Evolutionary conservation across 2,113 vertebrate genomes (phyloP).

Genomic region (Monopterus albus): DNA sequence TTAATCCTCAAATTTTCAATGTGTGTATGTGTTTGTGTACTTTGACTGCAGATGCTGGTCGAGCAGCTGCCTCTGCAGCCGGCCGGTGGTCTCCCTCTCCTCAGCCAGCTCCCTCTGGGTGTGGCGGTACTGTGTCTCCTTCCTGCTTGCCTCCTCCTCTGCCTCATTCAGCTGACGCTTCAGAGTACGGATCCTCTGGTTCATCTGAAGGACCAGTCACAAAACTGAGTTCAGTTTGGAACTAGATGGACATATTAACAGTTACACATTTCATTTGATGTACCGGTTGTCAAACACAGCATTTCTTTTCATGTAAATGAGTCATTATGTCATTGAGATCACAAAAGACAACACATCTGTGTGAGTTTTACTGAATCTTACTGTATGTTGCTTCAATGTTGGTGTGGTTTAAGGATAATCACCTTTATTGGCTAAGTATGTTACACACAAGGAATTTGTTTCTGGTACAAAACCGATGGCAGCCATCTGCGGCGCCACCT

Average conservation of each 20-base stretch:
- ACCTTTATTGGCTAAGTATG: too few species aligned
- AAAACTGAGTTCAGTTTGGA: not conserved
- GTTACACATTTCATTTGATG: not conserved
- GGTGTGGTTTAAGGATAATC: too few species aligned
- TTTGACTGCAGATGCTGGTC: constrained; percentile 79
- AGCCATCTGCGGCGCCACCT: too few species aligned
- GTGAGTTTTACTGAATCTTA: too few species aligned
- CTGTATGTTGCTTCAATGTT: too few species aligned
- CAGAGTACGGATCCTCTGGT: constrained; percentile 81
- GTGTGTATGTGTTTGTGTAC: constrained; percentile 48
- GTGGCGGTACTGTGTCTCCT: constrained; percentile 75
- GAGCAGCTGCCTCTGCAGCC: constrained; percentile 78
- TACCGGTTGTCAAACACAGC: too few species aligned
- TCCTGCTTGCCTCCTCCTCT: constrained; percentile 81
- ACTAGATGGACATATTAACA: too few species aligned
- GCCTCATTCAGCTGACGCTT: constrained; percentile 85
- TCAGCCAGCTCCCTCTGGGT: constrained; percentile 81
- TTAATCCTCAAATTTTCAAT: not conserved
- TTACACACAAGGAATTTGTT: too few species aligned
- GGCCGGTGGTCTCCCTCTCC: constrained; percentile 78
- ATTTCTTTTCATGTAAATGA: too few species aligned
- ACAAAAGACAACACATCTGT: too few species aligned
- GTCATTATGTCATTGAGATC: too few species aligned
- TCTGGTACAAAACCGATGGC: too few species aligned
- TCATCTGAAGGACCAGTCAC: constrained; percentile 70